phyloP scores from a whole-genome alignment of 2,797 vertebrate genomes.

The Gymnothorax reevesii region DNA sequence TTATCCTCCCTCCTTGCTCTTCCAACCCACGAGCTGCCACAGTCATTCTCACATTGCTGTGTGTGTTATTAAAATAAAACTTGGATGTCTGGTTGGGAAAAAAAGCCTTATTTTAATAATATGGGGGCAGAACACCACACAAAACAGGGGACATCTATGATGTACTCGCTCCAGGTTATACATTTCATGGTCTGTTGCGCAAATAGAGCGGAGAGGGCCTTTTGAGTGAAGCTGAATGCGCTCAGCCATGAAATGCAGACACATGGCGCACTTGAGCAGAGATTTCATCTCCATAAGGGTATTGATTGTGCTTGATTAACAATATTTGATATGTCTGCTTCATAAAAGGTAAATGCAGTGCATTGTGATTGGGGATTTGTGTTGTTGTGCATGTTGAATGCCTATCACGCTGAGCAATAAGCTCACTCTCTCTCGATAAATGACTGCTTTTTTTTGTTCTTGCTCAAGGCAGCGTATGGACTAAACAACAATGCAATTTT shows the following conservation, averaged over 20 bases:
- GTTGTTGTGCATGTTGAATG: not conserved
- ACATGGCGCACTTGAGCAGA: not conserved
- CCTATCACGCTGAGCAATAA: not conserved
- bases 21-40: too few species aligned
- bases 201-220: slow-evolving; percentile 13
- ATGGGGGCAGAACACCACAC: not conserved
- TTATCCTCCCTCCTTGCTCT: too few species aligned
- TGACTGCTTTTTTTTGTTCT: not conserved
- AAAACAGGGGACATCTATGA: slow-evolving; percentile 2
- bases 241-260: slow-evolving; percentile 4
- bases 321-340: slow-evolving; percentile 16
- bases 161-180: slow-evolving; percentile 3
- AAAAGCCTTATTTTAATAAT: slow-evolving; percentile 22
- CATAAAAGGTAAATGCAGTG: slow-evolving; percentile 2
- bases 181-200: slow-evolving; percentile 26
- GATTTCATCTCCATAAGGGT: slow-evolving; percentile 14
- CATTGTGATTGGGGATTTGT: not conserved
- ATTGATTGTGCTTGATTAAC: slow-evolving; percentile 9
- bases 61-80: too few species aligned
- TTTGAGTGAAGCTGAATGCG: not conserved
- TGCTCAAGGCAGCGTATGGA: not conserved
- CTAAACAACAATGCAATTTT: not conserved
- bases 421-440: not conserved
- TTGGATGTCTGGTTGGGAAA: not conserved
- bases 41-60: too few species aligned